Evolutionary conservation across 2,888 invertebrate species (phyloP).

Genomic region (Diogma glabrata): DNA sequence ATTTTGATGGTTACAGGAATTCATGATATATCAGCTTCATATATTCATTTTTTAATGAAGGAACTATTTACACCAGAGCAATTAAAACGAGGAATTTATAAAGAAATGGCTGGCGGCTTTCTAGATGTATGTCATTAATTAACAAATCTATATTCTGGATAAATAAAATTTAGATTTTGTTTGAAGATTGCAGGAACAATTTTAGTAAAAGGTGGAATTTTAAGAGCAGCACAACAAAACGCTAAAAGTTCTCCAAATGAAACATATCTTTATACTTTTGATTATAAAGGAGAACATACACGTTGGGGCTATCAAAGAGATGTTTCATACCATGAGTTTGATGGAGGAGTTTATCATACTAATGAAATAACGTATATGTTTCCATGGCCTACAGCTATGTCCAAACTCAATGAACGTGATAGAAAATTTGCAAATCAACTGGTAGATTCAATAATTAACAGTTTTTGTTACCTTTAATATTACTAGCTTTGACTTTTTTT

Average conservation of each 20-base stretch:
- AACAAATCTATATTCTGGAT: not conserved
- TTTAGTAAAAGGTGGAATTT: slow-evolving; percentile 37
- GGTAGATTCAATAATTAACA: slow-evolving; percentile 23
- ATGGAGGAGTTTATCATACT: slow-evolving; percentile 44
- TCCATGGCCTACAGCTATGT: slow-evolving; percentile 28
- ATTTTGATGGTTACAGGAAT: slow-evolving; percentile 30
- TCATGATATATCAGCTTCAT: slow-evolving; percentile 34
- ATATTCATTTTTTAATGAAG: slow-evolving; percentile 34
- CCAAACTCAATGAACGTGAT: slow-evolving; percentile 29
- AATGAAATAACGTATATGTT: slow-evolving; percentile 50
- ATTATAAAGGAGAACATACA: slow-evolving; percentile 36
- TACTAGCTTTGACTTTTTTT: slow-evolving; percentile 8
- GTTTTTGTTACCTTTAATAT: not conserved
- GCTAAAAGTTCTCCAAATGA: slow-evolving; percentile 25
- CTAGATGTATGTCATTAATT: slow-evolving; percentile 36
- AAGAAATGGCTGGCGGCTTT: slow-evolving; percentile 35
- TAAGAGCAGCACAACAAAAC: slow-evolving; percentile 33
- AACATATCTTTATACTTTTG: slow-evolving; percentile 40
- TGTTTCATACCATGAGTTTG: slow-evolving; percentile 36
- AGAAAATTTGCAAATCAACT: slow-evolving; percentile 35
- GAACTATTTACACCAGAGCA: slow-evolving; percentile 32
- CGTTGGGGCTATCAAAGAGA: slow-evolving; percentile 36
- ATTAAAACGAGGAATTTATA: slow-evolving; percentile 33
- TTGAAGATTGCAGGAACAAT: slow-evolving; percentile 37
- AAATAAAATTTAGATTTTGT: no score